A percentile compares a stretch with the other conserved stretches of the same genome.
These are phyloP conservation scores for Arctopsyche grandis DNA, from an alignment of 1,140 invertebrate genomes.

Conservation along the genomic window DNA sequence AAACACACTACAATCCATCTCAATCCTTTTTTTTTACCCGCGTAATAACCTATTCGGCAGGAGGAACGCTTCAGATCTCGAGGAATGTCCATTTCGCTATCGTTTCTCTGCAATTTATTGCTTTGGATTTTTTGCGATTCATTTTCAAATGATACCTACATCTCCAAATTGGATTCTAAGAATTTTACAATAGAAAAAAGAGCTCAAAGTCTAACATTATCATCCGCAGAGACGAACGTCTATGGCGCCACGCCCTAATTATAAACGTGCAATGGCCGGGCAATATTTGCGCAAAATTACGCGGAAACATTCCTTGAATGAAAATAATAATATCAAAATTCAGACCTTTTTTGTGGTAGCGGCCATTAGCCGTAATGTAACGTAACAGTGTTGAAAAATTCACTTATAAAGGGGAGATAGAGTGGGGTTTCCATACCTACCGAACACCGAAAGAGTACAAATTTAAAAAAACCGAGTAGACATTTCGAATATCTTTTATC, in stretches of 20 bases:
- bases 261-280: not conserved
- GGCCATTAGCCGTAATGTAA: not conserved
- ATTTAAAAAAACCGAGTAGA: too few relatives aligned
- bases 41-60: too few relatives aligned
- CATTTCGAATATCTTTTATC: too few relatives aligned
- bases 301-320: too few relatives aligned
- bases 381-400: not conserved
- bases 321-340: too few relatives aligned
- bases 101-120: not conserved
- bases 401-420: too few relatives aligned
- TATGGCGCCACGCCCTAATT: not conserved
- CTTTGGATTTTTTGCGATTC: not conserved
- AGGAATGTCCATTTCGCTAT: slow-evolving; percentile 15
- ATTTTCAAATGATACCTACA: not conserved
- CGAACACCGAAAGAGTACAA: too few relatives aligned
- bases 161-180: not conserved
- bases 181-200: not conserved
- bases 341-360: not conserved
- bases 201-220: too few relatives aligned
- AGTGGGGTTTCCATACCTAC: too few relatives aligned
- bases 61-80: not conserved
- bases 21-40: too few relatives aligned
- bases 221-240: not conserved
- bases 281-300: too few relatives aligned
- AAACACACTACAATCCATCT: too few relatives aligned